Base-by-base conservation (phyloP, 1,140 invertebrate genomes). In the Platorchestia sp. region DNA sequence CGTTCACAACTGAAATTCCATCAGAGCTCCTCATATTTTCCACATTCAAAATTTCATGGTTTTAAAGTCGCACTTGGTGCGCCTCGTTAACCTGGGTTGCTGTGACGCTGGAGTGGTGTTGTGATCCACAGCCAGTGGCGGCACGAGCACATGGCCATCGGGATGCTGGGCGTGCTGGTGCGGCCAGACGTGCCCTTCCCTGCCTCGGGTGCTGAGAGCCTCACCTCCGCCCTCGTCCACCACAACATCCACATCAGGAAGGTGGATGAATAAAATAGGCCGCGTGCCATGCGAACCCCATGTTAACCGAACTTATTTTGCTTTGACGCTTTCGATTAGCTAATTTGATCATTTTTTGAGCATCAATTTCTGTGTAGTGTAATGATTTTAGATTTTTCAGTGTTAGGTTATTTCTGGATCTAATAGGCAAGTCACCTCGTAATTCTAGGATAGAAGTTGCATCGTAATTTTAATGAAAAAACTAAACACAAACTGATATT, bases 241-340 rank as follows among this genome's bases (percentile, higher is more conserved):
- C 99, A 99, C 96, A 98, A 98, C 3, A 97, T 99, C 51, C 97
- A 98, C 36, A 98, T 99, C 87, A 97, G 99, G 96, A 98, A 98
- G 97, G 98, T 98, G 96, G 27, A n/a, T n/a, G n/a, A n/a, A n/a
- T n/a, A n/a, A 27, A 75, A 75, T 27, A 22, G 27, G 36, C 59
- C 44, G 43, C 95, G 59, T 93, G 16, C 47, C 47, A 19, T 6
- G 47, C 47, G 19, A 51, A 6, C 19, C 19, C 47, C 6, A 19
- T 51, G 47, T 7, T 19, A n/a, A n/a, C n/a, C n/a, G n/a, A n/a
- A n/a, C n/a, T n/a, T n/a, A n/a, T 51, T 51, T 51, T 51, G 47
- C 19, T 51, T 6, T 51, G 6, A 51, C 19, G 19, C 47, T 51
- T 7, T 7, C 6, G 47, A 51, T 42, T 42, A 42, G 22, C 41